A percentile compares a stretch with the other conserved stretches of the same genome.
These are phyloP conservation scores for Ibidorhyncha struthersii DNA, from an alignment of 2,113 vertebrate species.

Conservation along the genomic window DNA sequence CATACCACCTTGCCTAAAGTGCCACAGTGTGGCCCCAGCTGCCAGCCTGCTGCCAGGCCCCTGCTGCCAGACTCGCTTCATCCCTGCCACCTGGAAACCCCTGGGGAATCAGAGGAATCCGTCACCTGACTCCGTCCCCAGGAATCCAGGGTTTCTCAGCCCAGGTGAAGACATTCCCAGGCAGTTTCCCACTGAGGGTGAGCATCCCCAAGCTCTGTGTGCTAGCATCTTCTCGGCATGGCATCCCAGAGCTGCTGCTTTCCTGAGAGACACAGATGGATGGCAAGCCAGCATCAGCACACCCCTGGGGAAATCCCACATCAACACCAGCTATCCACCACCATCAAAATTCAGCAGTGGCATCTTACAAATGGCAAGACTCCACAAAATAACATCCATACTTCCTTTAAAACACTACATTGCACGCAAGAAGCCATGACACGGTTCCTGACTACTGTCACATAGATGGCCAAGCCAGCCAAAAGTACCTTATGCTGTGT, in stretches of 20 bases:
- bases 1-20: background rate
- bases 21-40: background rate
- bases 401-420: background rate
- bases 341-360: background rate
- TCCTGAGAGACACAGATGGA: background rate
- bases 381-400: background rate
- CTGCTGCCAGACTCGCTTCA: background rate
- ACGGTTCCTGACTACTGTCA: background rate
- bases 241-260: background rate
- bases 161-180: background rate
- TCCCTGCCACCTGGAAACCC: background rate
- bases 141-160: background rate
- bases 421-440: background rate
- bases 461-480: background rate
- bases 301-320: background rate
- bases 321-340: background rate
- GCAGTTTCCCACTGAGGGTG: background rate
- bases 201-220: background rate
- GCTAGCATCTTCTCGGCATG: background rate
- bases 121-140: background rate
- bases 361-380: background rate
- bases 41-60: fast-evolving
- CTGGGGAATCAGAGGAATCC: background rate
- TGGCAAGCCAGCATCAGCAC: fast-evolving
- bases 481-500: background rate